Evolutionary conservation across 2,888 invertebrate species (phyloP).

Genomic region (Agrochola circellaris): DNA sequence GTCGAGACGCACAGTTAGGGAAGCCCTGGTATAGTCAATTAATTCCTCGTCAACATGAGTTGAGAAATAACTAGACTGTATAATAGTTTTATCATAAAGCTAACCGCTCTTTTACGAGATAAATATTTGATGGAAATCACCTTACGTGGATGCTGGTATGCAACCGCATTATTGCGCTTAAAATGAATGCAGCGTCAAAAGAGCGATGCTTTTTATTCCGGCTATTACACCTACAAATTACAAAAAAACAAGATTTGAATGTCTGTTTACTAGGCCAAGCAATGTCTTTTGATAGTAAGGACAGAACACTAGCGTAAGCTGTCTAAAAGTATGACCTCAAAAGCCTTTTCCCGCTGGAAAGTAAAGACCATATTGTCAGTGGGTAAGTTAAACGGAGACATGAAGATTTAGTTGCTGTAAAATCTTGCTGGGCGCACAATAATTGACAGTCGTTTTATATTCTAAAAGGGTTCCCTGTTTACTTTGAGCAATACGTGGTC

Average conservation of each 20-base stretch:
- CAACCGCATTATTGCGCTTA: neutral
- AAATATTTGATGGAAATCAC: no score
- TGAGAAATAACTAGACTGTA: no score
- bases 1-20: no score
- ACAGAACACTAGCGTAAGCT: no score
- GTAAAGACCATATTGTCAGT: neutral
- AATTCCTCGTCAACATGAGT: no score
- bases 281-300: no score
- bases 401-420: neutral
- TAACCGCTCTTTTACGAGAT: no score
- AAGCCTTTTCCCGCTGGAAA: neutral
- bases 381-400: neutral
- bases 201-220: neutral
- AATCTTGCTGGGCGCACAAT: neutral
- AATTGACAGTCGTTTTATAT: neutral
- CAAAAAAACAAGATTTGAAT: neutral
- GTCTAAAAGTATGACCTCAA: no score
- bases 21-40: no score
- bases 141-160: neutral
- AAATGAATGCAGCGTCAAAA: neutral
- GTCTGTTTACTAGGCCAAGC: neutral
- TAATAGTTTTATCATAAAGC: no score
- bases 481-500: slow-evolving; percentile 23
- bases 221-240: neutral
- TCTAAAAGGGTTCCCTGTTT: slow-evolving; percentile 13